Evolutionary conservation across 1,140 invertebrate genomes (phyloP).

Genomic region (Cyclina sinensis): DNA sequence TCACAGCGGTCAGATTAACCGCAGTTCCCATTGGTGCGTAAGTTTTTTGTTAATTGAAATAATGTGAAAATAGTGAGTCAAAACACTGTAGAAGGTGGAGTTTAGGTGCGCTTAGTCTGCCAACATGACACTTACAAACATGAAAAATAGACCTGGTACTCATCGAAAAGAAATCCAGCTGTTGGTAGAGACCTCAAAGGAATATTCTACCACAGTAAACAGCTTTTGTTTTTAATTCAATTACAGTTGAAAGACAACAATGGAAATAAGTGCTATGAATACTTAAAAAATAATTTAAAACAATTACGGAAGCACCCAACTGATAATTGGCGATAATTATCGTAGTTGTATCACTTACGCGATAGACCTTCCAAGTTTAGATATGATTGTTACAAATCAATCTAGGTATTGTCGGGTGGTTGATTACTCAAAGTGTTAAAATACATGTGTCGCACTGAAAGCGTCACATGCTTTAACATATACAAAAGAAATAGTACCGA

Average conservation of each 20-base stretch:
- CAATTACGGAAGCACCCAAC: conserved; percentile 32
- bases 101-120: background rate
- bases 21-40: background rate
- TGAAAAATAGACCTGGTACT: background rate
- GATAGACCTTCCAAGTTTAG: background rate
- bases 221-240: conserved; percentile 27
- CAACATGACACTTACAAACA: background rate
- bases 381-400: conserved; percentile 40
- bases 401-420: conserved; percentile 30
- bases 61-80: background rate
- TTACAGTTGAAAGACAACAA: conserved; percentile 26
- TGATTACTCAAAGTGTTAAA: conserved; percentile 20
- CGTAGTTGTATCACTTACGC: conserved; percentile 20
- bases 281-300: conserved; percentile 46
- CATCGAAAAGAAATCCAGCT: background rate
- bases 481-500: conserved; percentile 2
- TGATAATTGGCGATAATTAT: conserved; percentile 35
- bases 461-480: conserved; percentile 33
- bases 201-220: background rate
- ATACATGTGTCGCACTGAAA: background rate
- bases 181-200: background rate
- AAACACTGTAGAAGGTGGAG: conserved; percentile 13
- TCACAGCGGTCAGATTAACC: background rate
- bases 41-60: conserved; percentile 38
- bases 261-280: conserved; percentile 6